phyloP scores from a whole-genome alignment of 2,113 vertebrate genomes.

The Elephas maximus region DNA sequence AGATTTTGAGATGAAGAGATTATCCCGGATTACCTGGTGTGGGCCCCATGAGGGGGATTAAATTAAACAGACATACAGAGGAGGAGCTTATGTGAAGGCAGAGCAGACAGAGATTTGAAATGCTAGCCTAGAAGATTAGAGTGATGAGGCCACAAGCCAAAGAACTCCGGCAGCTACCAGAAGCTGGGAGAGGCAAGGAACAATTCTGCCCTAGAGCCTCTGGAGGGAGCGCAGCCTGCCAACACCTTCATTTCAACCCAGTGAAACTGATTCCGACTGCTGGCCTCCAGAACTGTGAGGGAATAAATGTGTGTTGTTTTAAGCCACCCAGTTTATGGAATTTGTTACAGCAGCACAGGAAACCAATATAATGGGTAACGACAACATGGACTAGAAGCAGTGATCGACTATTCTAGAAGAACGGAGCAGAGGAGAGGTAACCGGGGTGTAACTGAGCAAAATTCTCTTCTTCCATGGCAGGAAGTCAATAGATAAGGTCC shows the following conservation, averaged over 20 bases:
- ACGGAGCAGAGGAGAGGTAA: neutral
- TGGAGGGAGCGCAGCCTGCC: accelerated
- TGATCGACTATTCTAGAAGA: neutral
- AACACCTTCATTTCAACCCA: neutral
- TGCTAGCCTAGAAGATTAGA: neutral
- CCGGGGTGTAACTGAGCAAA: neutral
- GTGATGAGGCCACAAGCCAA: accelerated
- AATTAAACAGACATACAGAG: neutral
- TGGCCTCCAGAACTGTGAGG: neutral
- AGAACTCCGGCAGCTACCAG: neutral
- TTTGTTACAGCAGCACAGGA: neutral
- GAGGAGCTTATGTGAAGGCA: neutral
- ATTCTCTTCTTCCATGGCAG: neutral
- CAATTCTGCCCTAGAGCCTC: neutral
- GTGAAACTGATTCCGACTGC: neutral
- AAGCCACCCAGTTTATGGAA: neutral
- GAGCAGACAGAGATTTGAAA: neutral
- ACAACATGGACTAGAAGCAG: neutral
- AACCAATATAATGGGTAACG: neutral
- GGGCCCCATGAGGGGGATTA: neutral
- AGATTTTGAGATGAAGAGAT: neutral
- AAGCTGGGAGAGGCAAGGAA: neutral
- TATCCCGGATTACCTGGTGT: neutral
- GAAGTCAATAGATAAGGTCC: neutral
- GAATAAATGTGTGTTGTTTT: neutral